Percentiles rank a stretch among this genome's conserved stretches.
Conservation (phyloP, 2,797 vertebrate genomes). For the Sebastes iracundus region DNA sequence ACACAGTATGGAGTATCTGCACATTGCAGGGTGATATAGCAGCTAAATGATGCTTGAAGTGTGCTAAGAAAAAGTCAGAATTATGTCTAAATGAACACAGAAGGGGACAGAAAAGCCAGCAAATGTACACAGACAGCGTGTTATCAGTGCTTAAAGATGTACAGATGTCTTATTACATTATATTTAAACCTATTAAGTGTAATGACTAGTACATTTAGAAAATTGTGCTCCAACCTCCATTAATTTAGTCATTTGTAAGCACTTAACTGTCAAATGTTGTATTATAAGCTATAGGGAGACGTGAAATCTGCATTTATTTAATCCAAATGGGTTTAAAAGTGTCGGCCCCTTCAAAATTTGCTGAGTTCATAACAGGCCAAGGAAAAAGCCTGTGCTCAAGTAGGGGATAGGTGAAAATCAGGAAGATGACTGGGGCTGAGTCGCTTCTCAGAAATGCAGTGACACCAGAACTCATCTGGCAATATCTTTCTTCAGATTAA, state of each 20-base stretch:
- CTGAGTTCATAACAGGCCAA: slow-evolving; percentile 67
- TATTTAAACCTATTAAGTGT: background rate
- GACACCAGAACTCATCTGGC: slow-evolving; percentile 39
- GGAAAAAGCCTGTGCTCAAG: slow-evolving; percentile 56
- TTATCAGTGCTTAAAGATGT: background rate
- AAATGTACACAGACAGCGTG: background rate
- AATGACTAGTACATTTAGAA: background rate
- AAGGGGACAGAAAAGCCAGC: background rate
- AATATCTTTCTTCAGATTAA: slow-evolving; percentile 5
- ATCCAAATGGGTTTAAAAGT: slow-evolving; percentile 24
- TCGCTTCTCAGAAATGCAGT: slow-evolving; percentile 54
- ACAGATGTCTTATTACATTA: background rate
- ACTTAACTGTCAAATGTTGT: background rate
- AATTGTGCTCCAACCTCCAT: background rate
- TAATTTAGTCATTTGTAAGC: background rate
- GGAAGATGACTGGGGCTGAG: slow-evolving; percentile 39
- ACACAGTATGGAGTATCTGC: background rate
- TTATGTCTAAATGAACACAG: background rate
- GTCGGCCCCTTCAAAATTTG: slow-evolving; percentile 48
- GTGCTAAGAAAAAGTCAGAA: background rate
- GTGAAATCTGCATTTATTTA: slow-evolving; percentile 3
- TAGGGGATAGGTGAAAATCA: slow-evolving; percentile 61
- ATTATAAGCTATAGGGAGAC: background rate
- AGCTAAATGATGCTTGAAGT: slow-evolving; percentile 6
- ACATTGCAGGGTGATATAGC: background rate